These are phyloP conservation scores for Alexandromys fortis DNA, from an alignment of 2,113 vertebrate species.

Conservation along the genomic window DNA sequence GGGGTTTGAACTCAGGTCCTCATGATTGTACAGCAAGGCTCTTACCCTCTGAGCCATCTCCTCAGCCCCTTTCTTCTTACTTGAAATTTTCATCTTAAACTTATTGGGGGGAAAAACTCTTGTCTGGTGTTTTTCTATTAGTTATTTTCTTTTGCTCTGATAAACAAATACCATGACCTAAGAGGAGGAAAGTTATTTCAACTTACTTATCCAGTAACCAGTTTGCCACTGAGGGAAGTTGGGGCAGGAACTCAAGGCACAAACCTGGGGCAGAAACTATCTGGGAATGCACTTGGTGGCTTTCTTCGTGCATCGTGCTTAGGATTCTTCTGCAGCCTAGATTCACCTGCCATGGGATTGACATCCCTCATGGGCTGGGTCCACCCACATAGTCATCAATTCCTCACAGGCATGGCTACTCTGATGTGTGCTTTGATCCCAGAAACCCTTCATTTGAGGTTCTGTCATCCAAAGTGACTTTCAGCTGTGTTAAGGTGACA, in stretches of 20 bases:
- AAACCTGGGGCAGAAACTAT: background rate
- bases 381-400: background rate
- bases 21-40: background rate
- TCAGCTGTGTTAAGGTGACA: background rate
- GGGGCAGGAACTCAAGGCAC: background rate
- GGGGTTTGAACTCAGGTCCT: background rate
- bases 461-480: background rate
- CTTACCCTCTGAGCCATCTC: background rate
- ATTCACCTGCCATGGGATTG: background rate
- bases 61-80: background rate
- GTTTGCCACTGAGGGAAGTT: background rate
- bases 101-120: accelerated
- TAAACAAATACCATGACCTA: background rate
- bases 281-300: background rate
- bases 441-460: background rate
- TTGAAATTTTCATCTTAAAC: background rate
- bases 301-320: background rate
- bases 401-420: background rate
- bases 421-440: too few species aligned
- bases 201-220: background rate
- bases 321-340: background rate
- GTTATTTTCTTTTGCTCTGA: background rate
- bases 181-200: background rate
- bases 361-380: too few species aligned
- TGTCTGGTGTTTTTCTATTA: background rate